These are phyloP conservation scores for Peromyscus attwateri DNA, from an alignment of 2,797 vertebrate species.

Conservation along the genomic window DNA sequence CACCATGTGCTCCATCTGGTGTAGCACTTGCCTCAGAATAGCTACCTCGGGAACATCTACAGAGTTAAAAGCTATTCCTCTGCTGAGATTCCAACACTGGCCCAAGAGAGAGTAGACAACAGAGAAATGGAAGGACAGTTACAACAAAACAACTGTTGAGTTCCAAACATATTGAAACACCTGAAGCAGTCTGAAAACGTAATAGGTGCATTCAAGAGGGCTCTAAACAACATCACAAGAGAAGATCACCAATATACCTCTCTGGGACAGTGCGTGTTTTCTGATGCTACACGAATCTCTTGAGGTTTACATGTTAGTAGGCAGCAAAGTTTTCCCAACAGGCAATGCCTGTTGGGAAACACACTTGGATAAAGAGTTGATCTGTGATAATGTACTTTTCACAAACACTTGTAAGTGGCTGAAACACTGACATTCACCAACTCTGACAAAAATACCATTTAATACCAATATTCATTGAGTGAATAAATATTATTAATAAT, in stretches of 20 bases:
- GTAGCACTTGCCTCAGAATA: not conserved
- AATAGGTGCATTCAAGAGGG: not conserved
- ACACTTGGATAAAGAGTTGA: not conserved
- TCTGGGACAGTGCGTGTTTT: not conserved
- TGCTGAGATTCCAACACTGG: not conserved
- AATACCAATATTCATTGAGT: not conserved
- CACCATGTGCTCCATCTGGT: not conserved
- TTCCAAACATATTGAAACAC: conserved; percentile 16
- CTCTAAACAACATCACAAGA: not conserved
- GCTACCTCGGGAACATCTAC: not conserved
- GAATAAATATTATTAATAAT: not conserved
- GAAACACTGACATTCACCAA: not conserved
- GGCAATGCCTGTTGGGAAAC: not conserved
- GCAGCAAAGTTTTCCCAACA: not conserved
- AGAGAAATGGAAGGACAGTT: not conserved
- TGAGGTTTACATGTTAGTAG: conserved; percentile 34
- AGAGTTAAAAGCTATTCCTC: not conserved
- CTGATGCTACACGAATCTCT: not conserved
- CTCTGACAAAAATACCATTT: not conserved
- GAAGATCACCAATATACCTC: not conserved
- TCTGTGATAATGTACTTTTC: conserved; percentile 50
- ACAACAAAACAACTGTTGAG: not conserved
- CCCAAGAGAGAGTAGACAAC: not conserved
- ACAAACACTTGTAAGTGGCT: not conserved
- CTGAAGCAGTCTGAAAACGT: not conserved